Evolutionary conservation across 2,797 vertebrate species (phyloP), one percentile per base, ranked within the genome.

Genomic region (Spinibarbus caldwelli): DNA sequence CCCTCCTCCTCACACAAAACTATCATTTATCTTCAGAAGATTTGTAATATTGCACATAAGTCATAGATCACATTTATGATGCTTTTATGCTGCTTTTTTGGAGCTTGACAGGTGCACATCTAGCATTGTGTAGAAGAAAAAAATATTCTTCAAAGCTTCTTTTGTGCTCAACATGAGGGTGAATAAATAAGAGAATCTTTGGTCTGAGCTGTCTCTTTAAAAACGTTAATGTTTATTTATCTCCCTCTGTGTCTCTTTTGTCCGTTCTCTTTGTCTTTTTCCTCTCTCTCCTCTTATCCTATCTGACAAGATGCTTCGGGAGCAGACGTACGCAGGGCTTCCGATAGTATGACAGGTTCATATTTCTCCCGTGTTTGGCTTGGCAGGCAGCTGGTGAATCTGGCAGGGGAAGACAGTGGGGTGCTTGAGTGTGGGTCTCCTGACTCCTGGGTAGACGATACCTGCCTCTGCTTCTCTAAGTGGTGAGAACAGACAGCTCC

Each of bases 381-480:
- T 78, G 75, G 64, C 83, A 84, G 75, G 83, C 83, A 84, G 83
- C 75, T 78, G 64, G 83, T 78, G 49, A 78, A 45, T 84, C 62
- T 84, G 62, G 62, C 83, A 84, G 49, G 66, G 81, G 72, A 83
- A 78, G 75, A 84, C 75, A 70, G 64, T 68, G 47, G 62, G 36
- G 43, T 54, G 64, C 62, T 78, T 78, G 62, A 68, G 45, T 59
- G 36, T 17, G 75, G 89, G 89, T 90, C 91, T 80, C 85, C 86
- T 86, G 90, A 92, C 88, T 90, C 90, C 90, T 90, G 84, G 88
- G 83, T 54, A 52, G 49, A 93, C 88, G 92, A 88, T 84, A 57
- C 87, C 78, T 75, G 78, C 29, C 52, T 80, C 17, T 52, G 41
- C 29, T 49, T 80, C 23, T 49, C 54, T 87, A 78, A 43, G 47